A percentile compares a stretch with the other conserved stretches of the same genome.
These are phyloP conservation scores for Dicaeum eximium DNA, from an alignment of 2,113 vertebrate species.

Conservation along the genomic window DNA sequence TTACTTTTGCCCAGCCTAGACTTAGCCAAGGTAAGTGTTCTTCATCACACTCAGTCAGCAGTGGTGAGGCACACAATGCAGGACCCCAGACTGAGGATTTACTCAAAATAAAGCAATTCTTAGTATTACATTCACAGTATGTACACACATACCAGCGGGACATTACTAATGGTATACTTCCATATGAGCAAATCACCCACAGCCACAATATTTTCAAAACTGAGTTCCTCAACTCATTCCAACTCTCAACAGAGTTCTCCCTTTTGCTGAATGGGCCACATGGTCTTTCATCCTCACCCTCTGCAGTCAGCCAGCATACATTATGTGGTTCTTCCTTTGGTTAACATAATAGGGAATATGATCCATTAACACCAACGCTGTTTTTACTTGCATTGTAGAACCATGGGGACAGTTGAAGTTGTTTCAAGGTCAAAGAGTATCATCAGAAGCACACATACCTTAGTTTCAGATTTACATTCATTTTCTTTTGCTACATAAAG, in stretches of 20 bases:
- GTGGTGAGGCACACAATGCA: neutral
- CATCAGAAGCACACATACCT: neutral
- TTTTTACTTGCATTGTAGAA: neutral
- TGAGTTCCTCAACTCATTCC: neutral
- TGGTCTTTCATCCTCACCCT: neutral
- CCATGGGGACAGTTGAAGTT: neutral
- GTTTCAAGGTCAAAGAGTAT: neutral
- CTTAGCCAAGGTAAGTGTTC: neutral
- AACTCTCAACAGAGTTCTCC: neutral
- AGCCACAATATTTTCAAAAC: neutral
- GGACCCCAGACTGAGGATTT: neutral
- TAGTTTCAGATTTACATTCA: neutral
- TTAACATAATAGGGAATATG: accelerated
- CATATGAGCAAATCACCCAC: neutral
- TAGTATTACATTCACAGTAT: neutral
- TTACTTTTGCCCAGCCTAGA: neutral
- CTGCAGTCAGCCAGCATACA: neutral
- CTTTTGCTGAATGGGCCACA: neutral
- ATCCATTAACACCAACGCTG: neutral
- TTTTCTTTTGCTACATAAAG: neutral
- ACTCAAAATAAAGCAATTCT: neutral
- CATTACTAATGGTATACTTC: neutral
- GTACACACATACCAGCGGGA: neutral
- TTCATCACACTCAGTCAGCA: neutral
- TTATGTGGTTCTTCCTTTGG: neutral